Base-by-base conservation (phyloP, 2,113 vertebrate genomes). In the Gasterosteus nipponicus region DNA sequence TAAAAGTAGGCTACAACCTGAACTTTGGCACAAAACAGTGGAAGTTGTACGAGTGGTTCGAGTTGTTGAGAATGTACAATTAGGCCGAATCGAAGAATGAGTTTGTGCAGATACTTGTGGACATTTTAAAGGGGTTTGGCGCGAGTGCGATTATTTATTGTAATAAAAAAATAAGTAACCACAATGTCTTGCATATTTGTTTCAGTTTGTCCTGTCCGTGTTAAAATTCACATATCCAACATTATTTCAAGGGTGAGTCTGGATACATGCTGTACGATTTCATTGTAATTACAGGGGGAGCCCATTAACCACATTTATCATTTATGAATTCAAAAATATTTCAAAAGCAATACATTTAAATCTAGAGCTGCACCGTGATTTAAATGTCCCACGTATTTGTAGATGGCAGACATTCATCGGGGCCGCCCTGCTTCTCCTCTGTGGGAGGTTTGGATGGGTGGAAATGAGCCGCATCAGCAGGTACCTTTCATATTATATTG, bases 141-240 rank as follows among this genome's bases (percentile, higher is more conserved):
- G 4, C 2, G 0, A 47, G 12, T 29, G 57, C 38, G 14, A 33
- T 18, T 35, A 11, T 66, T 39, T 54, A 44, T 4, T 53, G 7
- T 58, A 10, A 49, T 1, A 6, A 2, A 10, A 9, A 58, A 11
- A 31, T 49, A 33, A 29, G 39, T 44, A 26, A 38, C 49, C 18
- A 58, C 65, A 49, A 5, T 67, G 2, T 19, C 42, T 63, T 59
- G 4, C 14, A 15, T 29, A 41, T 41, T 51, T 10, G 71, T 92
- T 93, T 93, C 95, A 99, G 97, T 98, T 97, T 95, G 96, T 99
- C 70, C 93, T 99, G 85, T 97, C 97, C 76, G 94, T 98, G 78
- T 92, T 98, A 93, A 97, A 98, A 79, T 99, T 99, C 91, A 99
- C 96, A 54, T 99, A 95, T 87, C 98, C 97, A 68, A 99, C 98